Evolutionary conservation across 2,797 vertebrate genomes (phyloP).

Genomic region (Lacerta agilis): DNA sequence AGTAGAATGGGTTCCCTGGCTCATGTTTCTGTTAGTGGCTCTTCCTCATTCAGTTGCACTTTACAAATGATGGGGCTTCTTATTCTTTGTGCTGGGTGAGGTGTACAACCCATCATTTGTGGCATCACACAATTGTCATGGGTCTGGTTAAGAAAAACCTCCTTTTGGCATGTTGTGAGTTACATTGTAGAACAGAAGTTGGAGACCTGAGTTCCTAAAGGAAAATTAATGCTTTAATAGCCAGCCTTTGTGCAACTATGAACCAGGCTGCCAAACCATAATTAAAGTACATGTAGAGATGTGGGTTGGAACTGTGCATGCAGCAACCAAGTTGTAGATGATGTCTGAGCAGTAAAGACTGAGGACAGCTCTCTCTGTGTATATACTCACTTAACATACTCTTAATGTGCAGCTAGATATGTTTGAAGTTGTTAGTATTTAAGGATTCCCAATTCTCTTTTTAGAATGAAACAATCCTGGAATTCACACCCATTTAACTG

Average conservation of each 20-base stretch:
- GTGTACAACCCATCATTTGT: slow-evolving; percentile 7
- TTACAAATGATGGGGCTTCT: slow-evolving; percentile 33
- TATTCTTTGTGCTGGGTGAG: slow-evolving; percentile 17
- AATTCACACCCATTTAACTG: background rate
- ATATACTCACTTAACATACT: background rate
- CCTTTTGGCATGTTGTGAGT: slow-evolving; percentile 36
- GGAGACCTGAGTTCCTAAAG: slow-evolving; percentile 16
- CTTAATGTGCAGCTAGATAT: background rate
- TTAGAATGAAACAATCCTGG: background rate
- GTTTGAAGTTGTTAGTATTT: background rate
- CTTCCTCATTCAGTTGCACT: slow-evolving; percentile 42
- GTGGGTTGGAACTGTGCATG: background rate
- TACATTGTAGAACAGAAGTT: slow-evolving; percentile 22
- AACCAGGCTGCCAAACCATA: background rate
- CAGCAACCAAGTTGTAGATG: background rate
- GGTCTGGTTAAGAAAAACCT: slow-evolving; percentile 27
- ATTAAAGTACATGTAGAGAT: slow-evolving; percentile 10
- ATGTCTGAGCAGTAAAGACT: background rate
- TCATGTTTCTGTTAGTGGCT: slow-evolving; percentile 26
- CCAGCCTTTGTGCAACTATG: slow-evolving; percentile 13
- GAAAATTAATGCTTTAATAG: slow-evolving; percentile 17
- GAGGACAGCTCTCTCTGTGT: background rate
- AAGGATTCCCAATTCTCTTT: background rate
- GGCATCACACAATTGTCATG: slow-evolving; percentile 23
- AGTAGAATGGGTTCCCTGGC: slow-evolving; percentile 3